Evolutionary conservation across 2,113 vertebrate species (phyloP), one percentile per base, ranked within the genome.

Genomic region (Ranitomeya imitator): DNA sequence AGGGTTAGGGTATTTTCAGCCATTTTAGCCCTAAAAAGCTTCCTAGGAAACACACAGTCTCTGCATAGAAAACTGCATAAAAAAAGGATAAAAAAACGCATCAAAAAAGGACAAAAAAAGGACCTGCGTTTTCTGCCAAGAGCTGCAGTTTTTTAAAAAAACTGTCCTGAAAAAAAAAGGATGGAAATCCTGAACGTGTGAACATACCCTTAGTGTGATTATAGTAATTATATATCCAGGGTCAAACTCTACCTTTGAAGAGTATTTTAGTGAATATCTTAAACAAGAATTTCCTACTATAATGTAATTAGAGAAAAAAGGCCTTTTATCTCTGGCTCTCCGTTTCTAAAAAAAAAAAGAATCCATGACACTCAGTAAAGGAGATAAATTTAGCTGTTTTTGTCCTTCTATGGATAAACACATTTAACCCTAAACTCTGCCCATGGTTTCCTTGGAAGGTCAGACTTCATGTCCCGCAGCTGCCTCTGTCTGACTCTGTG

Each of bases 391-490:
- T 65, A n/a, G 19, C 7, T 65, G 55, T 13, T 57, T 65, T 65
- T 65, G 21, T 77, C 23, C 45, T 52, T 21, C 15, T 77, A 77
- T 52, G 37, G 8, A 51, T 45, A 52, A 15, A 31, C 31, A 52
- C 26, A 71, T 71, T 26, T 55, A 69, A 23, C 82, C 16, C 45
- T 83, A 83, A 65, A 60, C 18, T 67, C 19, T n/a, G 14, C 51
- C 67, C 82, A 69, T 9, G 18, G 18, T 55, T 69, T 69, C 63
- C 82, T 71, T 26, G 19, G 51, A 54, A 84, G 63, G 63, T 71
- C 63, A 84, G 45, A 13, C 54, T 85, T 57, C 54, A 60, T 85
- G 52, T 31, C n/a, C 69, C 60, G 83, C 83, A 85, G 83, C 54
- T 31, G 52, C 16, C 16, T 16, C 13, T 11, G 63, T 54, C 82